Conservation (phyloP, 2,797 vertebrate species). For the Petrocephalus sullivani region DNA sequence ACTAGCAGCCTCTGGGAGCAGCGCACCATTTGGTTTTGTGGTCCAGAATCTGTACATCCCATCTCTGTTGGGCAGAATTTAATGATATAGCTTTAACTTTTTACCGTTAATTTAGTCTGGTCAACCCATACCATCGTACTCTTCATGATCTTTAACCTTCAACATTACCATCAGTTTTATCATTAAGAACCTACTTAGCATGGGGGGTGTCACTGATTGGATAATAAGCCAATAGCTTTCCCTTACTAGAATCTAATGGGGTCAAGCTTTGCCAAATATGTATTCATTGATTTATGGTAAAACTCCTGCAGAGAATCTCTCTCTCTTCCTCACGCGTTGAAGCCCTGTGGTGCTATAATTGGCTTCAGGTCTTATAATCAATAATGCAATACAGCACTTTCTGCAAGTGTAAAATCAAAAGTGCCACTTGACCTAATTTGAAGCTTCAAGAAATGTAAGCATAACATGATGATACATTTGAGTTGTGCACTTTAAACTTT, state of each 20-base stretch:
- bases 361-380: slow-evolving; percentile 18
- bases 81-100: neutral
- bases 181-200: neutral
- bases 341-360: neutral
- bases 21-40: neutral
- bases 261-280: neutral
- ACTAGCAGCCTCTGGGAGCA: neutral
- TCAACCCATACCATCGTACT: neutral
- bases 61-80: neutral
- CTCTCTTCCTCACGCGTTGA: neutral
- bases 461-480: neutral
- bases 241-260: neutral
- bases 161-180: neutral
- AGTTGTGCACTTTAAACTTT: neutral
- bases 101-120: neutral
- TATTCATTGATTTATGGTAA: neutral
- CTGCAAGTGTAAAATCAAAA: neutral
- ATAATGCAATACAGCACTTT: slow-evolving; percentile 20
- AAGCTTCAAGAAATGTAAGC: neutral
- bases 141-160: no score
- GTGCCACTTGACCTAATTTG: neutral
- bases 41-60: neutral
- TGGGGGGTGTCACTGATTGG: neutral
- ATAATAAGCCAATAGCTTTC: neutral
- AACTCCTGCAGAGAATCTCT: neutral